Percentiles rank a stretch among this genome's conserved stretches.
These are phyloP conservation scores for Biston betularia DNA, from an alignment of 2,888 invertebrate genomes.

Conservation along the genomic window DNA sequence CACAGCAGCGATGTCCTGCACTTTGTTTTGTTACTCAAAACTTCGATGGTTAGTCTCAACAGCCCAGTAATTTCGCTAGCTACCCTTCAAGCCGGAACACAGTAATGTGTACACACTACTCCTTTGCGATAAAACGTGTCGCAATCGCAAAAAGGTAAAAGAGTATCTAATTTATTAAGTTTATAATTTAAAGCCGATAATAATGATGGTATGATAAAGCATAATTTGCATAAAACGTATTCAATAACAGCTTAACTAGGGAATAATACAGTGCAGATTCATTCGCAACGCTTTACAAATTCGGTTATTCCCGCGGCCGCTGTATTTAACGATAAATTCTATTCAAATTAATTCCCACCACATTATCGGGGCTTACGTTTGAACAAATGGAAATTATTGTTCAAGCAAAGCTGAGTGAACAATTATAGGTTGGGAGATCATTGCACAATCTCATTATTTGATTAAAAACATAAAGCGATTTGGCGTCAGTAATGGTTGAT, in stretches of 20 bases:
- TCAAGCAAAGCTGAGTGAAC: conserved; percentile 42
- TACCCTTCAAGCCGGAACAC: too few relatives aligned
- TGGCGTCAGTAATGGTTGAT: too few relatives aligned
- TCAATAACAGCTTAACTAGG: background rate
- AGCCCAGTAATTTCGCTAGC: too few relatives aligned
- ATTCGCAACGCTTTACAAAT: conserved; percentile 1
- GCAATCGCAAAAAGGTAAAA: too few relatives aligned
- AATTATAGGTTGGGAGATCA: conserved; percentile 12
- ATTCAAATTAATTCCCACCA: conserved; percentile 51
- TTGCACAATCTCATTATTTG: background rate
- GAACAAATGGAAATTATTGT: conserved; percentile 48
- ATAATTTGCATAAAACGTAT: background rate
- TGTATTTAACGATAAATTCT: conserved; percentile 37
- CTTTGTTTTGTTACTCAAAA: too few relatives aligned
- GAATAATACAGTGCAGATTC: conserved; percentile 6
- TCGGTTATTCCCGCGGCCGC: conserved; percentile 8
- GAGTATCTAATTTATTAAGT: background rate
- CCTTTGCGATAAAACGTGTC: too few relatives aligned
- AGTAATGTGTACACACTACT: too few relatives aligned
- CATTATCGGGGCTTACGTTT: conserved; percentile 50
- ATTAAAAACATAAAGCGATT: background rate
- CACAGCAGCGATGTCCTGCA: too few relatives aligned
- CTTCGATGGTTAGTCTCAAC: too few relatives aligned
- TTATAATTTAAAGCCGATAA: background rate
- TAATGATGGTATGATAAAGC: background rate